Percentiles rank a stretch among this genome's conserved stretches.
These are phyloP conservation scores for Tragelaphus eurycerus DNA, from an alignment of 2,797 vertebrate species.

Conservation along the genomic window DNA sequence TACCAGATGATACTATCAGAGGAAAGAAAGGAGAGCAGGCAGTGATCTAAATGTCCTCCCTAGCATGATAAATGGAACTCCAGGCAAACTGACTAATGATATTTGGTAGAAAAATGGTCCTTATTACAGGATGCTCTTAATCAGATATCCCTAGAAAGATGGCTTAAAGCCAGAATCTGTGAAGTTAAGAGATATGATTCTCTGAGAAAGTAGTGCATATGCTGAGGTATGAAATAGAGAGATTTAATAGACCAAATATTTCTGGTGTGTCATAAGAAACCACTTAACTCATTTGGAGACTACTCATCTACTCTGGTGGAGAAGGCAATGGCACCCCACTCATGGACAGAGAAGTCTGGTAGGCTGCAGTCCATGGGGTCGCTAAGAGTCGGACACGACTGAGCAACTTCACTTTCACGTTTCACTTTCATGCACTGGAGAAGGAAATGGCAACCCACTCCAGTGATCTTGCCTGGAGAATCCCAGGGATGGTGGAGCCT, in stretches of 20 bases:
- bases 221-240: neutral
- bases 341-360: no score
- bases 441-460: no score
- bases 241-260: neutral
- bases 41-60: neutral
- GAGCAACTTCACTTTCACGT: no score
- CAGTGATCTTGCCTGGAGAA: no score
- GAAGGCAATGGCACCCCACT: no score
- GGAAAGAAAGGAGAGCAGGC: neutral
- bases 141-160: neutral
- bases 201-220: neutral
- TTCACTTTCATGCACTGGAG: no score
- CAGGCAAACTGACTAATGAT: neutral
- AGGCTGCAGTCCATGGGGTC: no score
- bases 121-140: neutral
- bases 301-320: no score
- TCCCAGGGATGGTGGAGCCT: no score
- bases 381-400: no score
- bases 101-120: neutral
- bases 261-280: neutral
- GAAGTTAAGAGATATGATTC: neutral
- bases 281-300: neutral
- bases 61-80: neutral
- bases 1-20: neutral
- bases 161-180: neutral